These are phyloP conservation scores for Miltochrista miniata DNA, from an alignment of 2,888 invertebrate species.

Conservation along the genomic window DNA sequence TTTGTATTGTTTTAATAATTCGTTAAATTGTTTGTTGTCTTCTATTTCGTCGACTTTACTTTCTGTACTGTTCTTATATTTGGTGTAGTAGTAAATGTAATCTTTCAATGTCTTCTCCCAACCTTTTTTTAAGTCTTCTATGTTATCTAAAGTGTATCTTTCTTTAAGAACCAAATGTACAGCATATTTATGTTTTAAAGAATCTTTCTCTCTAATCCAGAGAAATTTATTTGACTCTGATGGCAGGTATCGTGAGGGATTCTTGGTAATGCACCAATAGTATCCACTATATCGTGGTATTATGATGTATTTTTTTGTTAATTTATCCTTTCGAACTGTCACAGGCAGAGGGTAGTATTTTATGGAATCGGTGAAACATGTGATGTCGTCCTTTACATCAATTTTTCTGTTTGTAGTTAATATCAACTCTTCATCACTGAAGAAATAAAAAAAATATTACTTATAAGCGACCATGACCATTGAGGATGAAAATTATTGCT, in stretches of 20 bases:
- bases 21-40: constrained; percentile 22
- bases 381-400: constrained; percentile 44
- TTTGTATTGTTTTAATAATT: constrained; percentile 44
- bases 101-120: constrained; percentile 62
- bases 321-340: constrained; percentile 40
- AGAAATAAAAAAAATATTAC: constrained; percentile 23
- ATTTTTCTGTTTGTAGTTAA: constrained; percentile 50
- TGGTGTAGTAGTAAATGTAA: constrained; percentile 60
- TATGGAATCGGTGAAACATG: constrained; percentile 70
- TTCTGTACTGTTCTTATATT: constrained; percentile 43
- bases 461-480: background rate
- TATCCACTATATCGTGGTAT: constrained; percentile 62
- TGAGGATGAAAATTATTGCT: no score
- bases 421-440: constrained; percentile 57
- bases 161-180: constrained; percentile 51
- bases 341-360: constrained; percentile 54
- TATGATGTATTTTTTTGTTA: constrained; percentile 43
- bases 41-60: constrained; percentile 34
- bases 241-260: constrained; percentile 51
- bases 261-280: constrained; percentile 70
- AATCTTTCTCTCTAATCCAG: constrained; percentile 57
- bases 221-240: constrained; percentile 62
- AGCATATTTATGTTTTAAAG: constrained; percentile 54
- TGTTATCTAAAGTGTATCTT: constrained; percentile 33
- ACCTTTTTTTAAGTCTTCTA: constrained; percentile 30